Percentiles rank a stretch among this genome's conserved stretches.
phyloP scores from a whole-genome alignment of 2,113 vertebrate species.

The Clarias batrachus region DNA sequence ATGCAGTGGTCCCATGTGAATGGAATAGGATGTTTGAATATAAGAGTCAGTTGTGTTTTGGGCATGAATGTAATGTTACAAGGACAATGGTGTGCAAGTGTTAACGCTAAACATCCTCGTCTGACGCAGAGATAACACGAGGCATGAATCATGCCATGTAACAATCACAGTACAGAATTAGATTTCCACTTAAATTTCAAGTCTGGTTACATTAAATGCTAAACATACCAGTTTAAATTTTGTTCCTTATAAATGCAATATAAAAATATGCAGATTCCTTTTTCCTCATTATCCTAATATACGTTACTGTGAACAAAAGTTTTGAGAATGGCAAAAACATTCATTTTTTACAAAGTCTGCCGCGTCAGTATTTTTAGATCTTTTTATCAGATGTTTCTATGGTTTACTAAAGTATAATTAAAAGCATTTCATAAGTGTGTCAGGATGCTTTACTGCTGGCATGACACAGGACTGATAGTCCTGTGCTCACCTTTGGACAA shows the following conservation, averaged over 20 bases:
- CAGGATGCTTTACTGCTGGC: too few species aligned
- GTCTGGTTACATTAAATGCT: background rate
- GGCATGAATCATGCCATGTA: background rate
- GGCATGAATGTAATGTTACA: background rate
- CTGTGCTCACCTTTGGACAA: too few species aligned
- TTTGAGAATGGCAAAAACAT: too few species aligned
- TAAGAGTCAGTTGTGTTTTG: background rate
- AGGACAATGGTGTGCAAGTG: background rate
- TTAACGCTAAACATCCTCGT: background rate
- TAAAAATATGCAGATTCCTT: background rate
- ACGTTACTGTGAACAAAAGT: background rate
- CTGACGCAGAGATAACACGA: background rate
- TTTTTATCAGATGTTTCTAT: too few species aligned
- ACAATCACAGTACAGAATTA: background rate
- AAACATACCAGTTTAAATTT: background rate
- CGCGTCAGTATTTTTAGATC: too few species aligned
- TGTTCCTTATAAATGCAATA: background rate
- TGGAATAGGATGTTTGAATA: background rate
- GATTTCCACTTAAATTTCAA: background rate
- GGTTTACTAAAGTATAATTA: too few species aligned
- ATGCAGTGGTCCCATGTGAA: background rate
- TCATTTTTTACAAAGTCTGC: too few species aligned
- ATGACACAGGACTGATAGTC: too few species aligned
- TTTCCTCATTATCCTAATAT: background rate
- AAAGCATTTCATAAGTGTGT: too few species aligned